Conservation (phyloP, 2,113 vertebrate genomes). For the Shinisaurus crocodilurus region DNA sequence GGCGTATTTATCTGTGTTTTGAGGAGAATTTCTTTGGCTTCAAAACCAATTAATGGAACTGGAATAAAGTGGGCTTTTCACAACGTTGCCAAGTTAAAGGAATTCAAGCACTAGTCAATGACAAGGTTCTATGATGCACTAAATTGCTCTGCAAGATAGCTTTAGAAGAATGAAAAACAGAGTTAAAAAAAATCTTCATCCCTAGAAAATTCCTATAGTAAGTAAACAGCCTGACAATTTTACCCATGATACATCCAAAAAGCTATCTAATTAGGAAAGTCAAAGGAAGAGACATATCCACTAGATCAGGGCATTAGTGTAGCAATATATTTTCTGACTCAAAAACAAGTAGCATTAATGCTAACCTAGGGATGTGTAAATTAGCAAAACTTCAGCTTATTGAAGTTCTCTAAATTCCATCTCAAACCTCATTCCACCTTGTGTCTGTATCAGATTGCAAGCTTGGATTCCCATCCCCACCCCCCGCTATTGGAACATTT, state of each 20-base stretch:
- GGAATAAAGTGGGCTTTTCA: neutral
- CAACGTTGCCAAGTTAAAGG: neutral
- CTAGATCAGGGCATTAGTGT: neutral
- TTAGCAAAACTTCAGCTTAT: too few relatives aligned
- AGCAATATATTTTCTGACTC: neutral
- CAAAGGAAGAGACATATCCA: neutral
- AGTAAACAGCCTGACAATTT: neutral
- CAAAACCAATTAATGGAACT: neutral
- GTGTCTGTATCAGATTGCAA: too few relatives aligned
- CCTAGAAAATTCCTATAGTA: neutral
- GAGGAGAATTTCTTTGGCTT: neutral
- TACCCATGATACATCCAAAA: neutral
- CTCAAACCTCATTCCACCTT: too few relatives aligned
- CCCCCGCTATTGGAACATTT: too few relatives aligned
- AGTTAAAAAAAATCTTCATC: neutral
- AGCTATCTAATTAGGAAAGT: slow-evolving; percentile 7
- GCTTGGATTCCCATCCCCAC: too few relatives aligned
- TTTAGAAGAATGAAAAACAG: neutral
- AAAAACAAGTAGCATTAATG: neutral
- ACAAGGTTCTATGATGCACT: neutral
- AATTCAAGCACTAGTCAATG: neutral
- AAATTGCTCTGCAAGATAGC: neutral
- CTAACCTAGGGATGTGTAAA: neutral
- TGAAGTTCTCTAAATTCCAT: too few relatives aligned
- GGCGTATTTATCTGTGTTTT: neutral